Conservation (phyloP, 2,113 vertebrate species). For the Chaetorhynchus papuensis region DNA sequence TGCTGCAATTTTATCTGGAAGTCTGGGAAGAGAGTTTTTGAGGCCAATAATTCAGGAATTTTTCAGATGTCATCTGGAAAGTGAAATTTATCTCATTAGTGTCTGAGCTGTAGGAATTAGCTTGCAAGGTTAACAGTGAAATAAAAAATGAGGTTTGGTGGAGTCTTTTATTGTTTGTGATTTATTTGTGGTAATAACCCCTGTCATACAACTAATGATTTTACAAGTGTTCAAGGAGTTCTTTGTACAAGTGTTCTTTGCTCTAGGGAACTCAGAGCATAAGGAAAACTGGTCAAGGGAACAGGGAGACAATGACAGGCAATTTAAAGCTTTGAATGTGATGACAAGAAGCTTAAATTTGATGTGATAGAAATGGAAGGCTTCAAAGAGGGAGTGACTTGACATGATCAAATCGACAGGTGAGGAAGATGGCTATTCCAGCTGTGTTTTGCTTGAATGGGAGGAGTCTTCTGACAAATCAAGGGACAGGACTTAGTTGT, state of each 20-base stretch:
- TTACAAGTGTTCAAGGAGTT: background rate
- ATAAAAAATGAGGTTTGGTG: background rate
- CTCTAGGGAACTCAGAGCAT: background rate
- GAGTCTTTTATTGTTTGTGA: background rate
- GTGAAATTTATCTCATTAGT: background rate
- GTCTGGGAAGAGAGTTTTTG: background rate
- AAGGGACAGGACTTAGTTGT: background rate
- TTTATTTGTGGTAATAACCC: slow-evolving; percentile 28
- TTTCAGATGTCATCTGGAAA: background rate
- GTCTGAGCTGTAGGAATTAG: background rate
- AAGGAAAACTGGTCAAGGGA: background rate
- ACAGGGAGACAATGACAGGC: background rate
- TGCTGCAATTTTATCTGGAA: background rate
- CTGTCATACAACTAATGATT: slow-evolving; percentile 1
- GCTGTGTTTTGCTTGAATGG: background rate
- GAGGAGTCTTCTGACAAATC: background rate
- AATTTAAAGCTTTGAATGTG: slow-evolving; percentile 39
- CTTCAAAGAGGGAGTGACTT: slow-evolving; percentile 10
- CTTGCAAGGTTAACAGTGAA: background rate
- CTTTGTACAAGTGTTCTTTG: background rate
- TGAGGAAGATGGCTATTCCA: background rate
- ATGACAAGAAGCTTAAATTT: slow-evolving; percentile 39
- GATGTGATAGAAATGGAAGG: slow-evolving; percentile 3
- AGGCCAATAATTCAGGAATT: background rate
- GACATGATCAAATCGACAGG: background rate